A percentile compares a stretch with the other conserved stretches of the same genome.
phyloP scores from a whole-genome alignment of 2,113 vertebrate genomes.

The Smithornis capensis region DNA sequence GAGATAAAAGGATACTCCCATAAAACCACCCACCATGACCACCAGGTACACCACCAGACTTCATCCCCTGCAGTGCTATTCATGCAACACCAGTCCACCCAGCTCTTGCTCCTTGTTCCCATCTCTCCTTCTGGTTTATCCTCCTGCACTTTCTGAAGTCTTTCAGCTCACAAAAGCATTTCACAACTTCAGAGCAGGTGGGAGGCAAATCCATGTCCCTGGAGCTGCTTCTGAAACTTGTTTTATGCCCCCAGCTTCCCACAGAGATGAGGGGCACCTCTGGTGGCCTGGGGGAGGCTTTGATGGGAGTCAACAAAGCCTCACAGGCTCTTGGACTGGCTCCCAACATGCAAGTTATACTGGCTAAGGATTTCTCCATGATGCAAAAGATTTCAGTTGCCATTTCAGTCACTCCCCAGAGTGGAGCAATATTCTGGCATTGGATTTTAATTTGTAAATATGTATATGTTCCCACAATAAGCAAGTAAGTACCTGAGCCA shows the following conservation, averaged over 20 bases:
- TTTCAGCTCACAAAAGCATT: not conserved
- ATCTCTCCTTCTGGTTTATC: not conserved
- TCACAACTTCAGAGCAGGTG: not conserved
- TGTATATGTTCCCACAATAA: not conserved
- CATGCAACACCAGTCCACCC: not conserved
- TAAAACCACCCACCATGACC: not conserved
- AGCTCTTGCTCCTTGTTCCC: not conserved
- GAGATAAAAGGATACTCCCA: not conserved
- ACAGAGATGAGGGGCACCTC: fast-evolving
- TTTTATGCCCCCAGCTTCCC: fast-evolving
- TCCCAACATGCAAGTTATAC: not conserved
- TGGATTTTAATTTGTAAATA: not conserved
- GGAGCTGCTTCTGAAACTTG: not conserved
- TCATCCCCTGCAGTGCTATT: not conserved
- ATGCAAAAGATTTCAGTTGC: not conserved
- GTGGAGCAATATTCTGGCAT: not conserved
- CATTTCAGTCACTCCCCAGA: not conserved
- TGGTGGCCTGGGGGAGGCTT: fast-evolving
- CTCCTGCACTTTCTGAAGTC: not conserved
- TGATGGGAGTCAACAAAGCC: not conserved
- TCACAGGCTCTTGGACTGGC: fast-evolving
- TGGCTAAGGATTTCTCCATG: not conserved
- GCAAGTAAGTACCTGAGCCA: not conserved
- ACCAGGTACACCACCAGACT: not conserved
- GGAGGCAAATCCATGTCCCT: not conserved